Conservation (phyloP, 2,113 vertebrate genomes). For the chimpanzee (Pan troglodytes) region NHGRI_mPanTro3-v2.1_pri NC_072398.2:48048501-48049000, state of each 20-base stretch:
- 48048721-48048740: no score
- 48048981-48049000: not conserved
- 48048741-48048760: no score
- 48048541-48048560: not conserved
- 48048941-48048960: accelerated
- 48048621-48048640: not conserved
- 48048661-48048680: no score
- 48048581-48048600: not conserved
- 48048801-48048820: no score
- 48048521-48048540: not conserved
- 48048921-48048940: not conserved
- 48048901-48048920: not conserved
- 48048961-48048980: not conserved
- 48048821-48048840: not conserved
- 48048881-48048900: not conserved
- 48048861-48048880: not conserved
- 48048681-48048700: no score
- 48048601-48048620: not conserved
- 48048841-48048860: not conserved
- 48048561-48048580: not conserved
- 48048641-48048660: no score
- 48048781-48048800: no score
- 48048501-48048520: not conserved
- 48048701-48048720: no score
- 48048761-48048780: no score